These are phyloP conservation scores for Holotrichia oblita DNA, from an alignment of 1,140 invertebrate genomes.

Conservation along the genomic window DNA sequence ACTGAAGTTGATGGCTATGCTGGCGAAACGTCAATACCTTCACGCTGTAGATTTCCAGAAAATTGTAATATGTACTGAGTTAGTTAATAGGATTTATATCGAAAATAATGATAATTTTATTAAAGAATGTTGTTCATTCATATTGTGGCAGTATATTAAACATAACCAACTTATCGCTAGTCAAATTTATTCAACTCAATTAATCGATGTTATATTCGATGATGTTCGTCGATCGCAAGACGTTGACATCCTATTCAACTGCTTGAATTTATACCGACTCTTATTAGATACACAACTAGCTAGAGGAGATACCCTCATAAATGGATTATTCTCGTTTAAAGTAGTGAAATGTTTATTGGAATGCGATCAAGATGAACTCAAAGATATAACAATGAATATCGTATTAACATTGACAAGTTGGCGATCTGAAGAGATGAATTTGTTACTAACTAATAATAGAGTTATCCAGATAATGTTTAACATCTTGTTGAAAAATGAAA, in stretches of 20 bases:
- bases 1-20: constrained; percentile 2
- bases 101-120: constrained; percentile 4
- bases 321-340: background rate
- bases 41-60: background rate
- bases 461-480: background rate
- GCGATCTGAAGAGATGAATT: background rate
- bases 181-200: background rate
- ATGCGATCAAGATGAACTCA: background rate
- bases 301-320: background rate
- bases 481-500: background rate
- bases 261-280: background rate
- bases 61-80: background rate
- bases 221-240: background rate
- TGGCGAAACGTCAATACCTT: background rate
- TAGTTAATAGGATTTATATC: background rate
- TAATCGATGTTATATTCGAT: background rate
- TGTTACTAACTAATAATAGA: background rate
- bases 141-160: background rate
- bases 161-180: background rate
- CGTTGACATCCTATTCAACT: background rate
- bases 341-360: background rate
- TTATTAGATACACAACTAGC: background rate
- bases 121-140: constrained; percentile 5
- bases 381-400: background rate
- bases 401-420: background rate